Evolutionary conservation across 2,113 vertebrate genomes (phyloP), one percentile per base, ranked within the genome.

Genomic region (Pyrgilauda ruficollis): DNA sequence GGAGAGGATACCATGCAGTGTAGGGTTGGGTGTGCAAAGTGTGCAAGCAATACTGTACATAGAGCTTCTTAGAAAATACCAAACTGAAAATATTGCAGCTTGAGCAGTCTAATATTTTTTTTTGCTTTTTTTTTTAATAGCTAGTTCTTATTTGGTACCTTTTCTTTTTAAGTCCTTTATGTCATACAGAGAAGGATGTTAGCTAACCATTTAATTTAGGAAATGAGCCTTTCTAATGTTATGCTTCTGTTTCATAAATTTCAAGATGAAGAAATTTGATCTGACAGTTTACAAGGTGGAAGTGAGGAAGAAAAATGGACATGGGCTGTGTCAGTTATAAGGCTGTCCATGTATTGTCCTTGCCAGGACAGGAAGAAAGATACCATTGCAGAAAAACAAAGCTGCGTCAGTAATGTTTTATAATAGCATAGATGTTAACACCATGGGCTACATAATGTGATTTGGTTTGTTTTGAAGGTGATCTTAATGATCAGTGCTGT

Each of bases 401-500:
- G 69, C 41, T 76, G n/a, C 37, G 33, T 90, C 80, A 76, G 24
- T 49, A 75, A 43, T 61, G 4, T 74, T 87, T 82, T 87, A 11
- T 75, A 82, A 52, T 64, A 87, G 55, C 73, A 37, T 56, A 49
- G 56, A 41, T 84, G 31, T 93, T 89, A 85, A 64, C 55, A 86
- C 23, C 33, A 16, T 31, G 27, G 49, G 66, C 73, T 72, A 37
- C 56, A n/a, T 77, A 81, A 59, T 61, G 44, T 67, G 66, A 47
- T 90, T 72, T 75, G 24, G 8, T 89, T 95, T 76, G 78, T 61
- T 89, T 93, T 79, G 67, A 93, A 93, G 85, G 70, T 91, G 62
- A 62, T 73, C 44, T 41, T 94, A 81, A 61, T 15, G 27, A 82
- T 79, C 41, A 82, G 11, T 63, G 18, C 23, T 58, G 37, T 46